Conservation (phyloP, 2,888 invertebrate species). For the Rhaphigaster nebulosa region DNA sequence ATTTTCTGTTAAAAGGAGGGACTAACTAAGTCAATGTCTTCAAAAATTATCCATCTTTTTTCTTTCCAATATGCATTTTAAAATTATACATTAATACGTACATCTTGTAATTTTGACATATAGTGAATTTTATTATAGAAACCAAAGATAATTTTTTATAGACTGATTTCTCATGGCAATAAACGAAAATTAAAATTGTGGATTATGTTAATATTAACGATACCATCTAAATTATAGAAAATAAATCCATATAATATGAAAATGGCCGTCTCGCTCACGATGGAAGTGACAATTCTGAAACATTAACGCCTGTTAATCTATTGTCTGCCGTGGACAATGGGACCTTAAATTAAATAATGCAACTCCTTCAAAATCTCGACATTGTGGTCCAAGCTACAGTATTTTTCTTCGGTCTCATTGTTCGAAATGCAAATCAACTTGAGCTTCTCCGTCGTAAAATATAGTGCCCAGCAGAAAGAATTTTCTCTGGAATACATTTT, state of each 20-base stretch:
- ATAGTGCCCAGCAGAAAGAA: not conserved
- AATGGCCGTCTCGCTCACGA: not conserved
- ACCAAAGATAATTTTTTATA: too few relatives aligned
- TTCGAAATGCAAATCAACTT: not conserved
- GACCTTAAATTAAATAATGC: slow-evolving; percentile 6
- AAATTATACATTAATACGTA: too few relatives aligned
- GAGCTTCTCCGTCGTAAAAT: not conserved
- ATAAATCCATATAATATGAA: not conserved
- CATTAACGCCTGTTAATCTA: not conserved
- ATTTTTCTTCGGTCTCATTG: not conserved
- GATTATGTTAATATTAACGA: not conserved
- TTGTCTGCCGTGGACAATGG: not conserved
- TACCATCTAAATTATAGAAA: not conserved
- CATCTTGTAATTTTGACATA: too few relatives aligned
- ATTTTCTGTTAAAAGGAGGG: too few relatives aligned
- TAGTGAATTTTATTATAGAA: too few relatives aligned
- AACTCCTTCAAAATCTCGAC: not conserved
- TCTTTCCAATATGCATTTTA: too few relatives aligned
- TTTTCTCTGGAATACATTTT: not conserved
- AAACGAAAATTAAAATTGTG: too few relatives aligned
- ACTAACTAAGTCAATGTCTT: too few relatives aligned
- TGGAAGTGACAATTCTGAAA: not conserved
- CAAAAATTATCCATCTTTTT: too few relatives aligned
- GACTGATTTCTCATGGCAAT: too few relatives aligned
- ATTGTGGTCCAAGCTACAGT: not conserved